Evolutionary conservation across 2,113 vertebrate genomes (phyloP), one percentile per base, ranked within the genome.

Genomic region (Aldabrachelys gigantea): DNA sequence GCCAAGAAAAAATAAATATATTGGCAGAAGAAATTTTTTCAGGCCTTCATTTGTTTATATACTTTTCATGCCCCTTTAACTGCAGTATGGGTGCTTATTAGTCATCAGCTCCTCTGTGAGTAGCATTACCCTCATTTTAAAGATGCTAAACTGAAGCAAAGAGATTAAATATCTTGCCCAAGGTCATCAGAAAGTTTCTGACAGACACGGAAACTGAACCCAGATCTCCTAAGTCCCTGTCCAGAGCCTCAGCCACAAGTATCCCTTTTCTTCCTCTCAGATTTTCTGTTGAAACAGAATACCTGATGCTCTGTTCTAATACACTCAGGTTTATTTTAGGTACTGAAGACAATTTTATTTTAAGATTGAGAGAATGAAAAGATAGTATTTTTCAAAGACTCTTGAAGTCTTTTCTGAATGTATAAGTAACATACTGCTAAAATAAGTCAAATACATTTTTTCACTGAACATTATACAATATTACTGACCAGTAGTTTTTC

Each of bases 1-100:
- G 79, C 47, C 85, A 96, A 95, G 87, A 92, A 96, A 96, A 94
- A 96, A 92, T 49, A 85, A 1, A n/a, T 14, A 54, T 56, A 27
- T 47, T 93, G 84, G 83, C 82, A 84, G 54, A 92, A 11, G 24
- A 22, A 90, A 6, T 82, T 87, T 53, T 89, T 82, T 89, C 75
- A 86, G 22, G 5, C 31, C n/a, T 12, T 38, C 3, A 86, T 86
- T 76, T 24, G 29, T n/a, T 8, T 53, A 27, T 52, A 65, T 72
- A 65, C 81, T 59, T 41, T 84, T 80, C 82, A 65, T 50, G 44
- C 49, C n/a, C 54, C 35, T 93, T 93, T 54, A 47, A 82, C 3
- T 2, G 49, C 31, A 81, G 52, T 1, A 56, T 93, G 78, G 76
- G 80, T 3, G 44, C 62, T 19, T 69, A 29, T 16, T 6, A 12